phyloP scores from a whole-genome alignment of 2,113 vertebrate genomes.

The Bombycilla garrulus region DNA sequence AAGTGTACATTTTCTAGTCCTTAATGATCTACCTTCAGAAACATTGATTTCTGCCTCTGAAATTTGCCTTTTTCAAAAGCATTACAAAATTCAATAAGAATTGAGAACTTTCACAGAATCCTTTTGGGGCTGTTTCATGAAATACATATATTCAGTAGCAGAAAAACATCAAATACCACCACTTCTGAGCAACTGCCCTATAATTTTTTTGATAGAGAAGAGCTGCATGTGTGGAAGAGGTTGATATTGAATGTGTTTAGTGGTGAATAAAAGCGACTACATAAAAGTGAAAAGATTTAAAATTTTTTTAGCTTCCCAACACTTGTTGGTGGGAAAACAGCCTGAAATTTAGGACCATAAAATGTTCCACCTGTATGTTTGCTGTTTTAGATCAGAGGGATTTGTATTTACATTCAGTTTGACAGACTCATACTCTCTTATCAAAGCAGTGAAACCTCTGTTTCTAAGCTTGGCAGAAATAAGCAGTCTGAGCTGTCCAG shows the following conservation, averaged over 20 bases:
- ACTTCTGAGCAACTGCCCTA: not conserved
- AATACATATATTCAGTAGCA: not conserved
- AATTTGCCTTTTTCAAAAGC: slow-evolving; percentile 35
- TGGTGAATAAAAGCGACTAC: not conserved
- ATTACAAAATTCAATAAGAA: slow-evolving; percentile 4
- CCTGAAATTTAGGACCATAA: not conserved
- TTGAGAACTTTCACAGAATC: not conserved
- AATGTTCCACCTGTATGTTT: not conserved
- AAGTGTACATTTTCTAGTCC: slow-evolving; percentile 28
- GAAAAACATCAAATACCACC: not conserved
- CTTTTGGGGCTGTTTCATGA: not conserved
- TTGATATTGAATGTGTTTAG: not conserved
- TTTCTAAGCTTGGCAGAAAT: not conserved
- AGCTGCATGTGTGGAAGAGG: not conserved
- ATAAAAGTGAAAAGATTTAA: not conserved
- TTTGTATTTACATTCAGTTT: not conserved
- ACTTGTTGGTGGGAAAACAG: not conserved
- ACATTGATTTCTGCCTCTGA: slow-evolving; percentile 39
- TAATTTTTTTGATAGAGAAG: not conserved
- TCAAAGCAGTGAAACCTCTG: not conserved
- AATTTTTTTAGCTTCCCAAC: not conserved
- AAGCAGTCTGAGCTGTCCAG: not conserved
- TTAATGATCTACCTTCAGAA: slow-evolving; percentile 36
- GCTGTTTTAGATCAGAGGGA: not conserved
- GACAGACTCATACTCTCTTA: not conserved